Base-by-base conservation (phyloP, 2,113 vertebrate species). In the Pomatorhinus ruficollis region DNA sequence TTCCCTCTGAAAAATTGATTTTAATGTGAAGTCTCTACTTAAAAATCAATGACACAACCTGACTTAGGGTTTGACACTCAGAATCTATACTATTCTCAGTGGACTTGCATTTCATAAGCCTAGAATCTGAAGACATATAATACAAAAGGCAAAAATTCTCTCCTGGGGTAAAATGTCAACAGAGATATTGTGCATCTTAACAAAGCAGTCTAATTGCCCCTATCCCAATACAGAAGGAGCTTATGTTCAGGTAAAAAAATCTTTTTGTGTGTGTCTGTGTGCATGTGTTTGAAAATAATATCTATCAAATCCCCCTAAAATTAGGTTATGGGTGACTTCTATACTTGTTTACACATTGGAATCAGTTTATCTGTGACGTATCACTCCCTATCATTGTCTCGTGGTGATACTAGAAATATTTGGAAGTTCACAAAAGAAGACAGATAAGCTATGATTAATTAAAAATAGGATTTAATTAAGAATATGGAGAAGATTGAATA, bases 21-120 rank as follows among this genome's bases (percentile, higher is more conserved):
- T 93, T 85, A 74, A 66, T 92, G 64, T 54, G 28, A 59, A 90
- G 22, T 75, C 52, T 52, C 75, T 86, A 66, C 63, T 95, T 93
- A 87, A 96, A 96, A 96, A 97, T 97, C 96, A 95, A 88, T 94
- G 68, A 47, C 53, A 91, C 30, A 78, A 57, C 40, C 80, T 77
- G 69, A 83, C 44, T 95, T 59, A 52, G 40, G 33, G 11, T 92
- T 93, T 95, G 81, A 77, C 86, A 87, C 60, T 60, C 71, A 88
- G 89, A 94, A 93, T 83, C 91, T 86, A 76, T 95, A 40, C 18
- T 85, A 33, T 61, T 94, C 81, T 93, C 83, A 49, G 45, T 52
- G 81, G 87, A 87, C 28, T 40, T 54, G 52, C 47, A 8, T 63
- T 90, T 84, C 79, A 68, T 37, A 78, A 71, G 44, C 56, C 69